Conservation (phyloP, 2,113 vertebrate species). For the Pituophis catenifer region DNA sequence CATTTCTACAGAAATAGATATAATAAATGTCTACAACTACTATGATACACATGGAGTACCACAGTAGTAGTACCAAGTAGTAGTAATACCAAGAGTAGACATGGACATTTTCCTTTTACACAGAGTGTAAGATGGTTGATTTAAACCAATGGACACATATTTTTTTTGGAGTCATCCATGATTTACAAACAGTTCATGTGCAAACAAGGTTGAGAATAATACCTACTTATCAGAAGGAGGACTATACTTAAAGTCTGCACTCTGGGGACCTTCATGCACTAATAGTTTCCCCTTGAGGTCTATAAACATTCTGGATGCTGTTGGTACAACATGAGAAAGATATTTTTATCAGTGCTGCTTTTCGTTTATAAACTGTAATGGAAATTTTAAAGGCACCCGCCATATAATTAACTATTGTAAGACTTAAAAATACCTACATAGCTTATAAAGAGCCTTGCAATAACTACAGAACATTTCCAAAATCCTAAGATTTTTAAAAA, state of each 20-base stretch:
- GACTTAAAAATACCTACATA: neutral
- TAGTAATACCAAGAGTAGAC: neutral
- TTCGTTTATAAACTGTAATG: no score
- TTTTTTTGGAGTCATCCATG: neutral
- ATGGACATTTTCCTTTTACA: neutral
- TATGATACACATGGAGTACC: neutral
- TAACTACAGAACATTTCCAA: neutral
- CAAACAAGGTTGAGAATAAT: neutral
- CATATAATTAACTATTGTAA: neutral
- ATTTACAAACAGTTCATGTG: neutral
- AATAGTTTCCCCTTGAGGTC: neutral
- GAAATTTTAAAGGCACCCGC: no score
- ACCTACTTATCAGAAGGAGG: neutral
- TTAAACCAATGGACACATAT: neutral
- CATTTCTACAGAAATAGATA: neutral
- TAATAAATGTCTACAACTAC: neutral
- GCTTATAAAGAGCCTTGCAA: neutral
- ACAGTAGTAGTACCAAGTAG: neutral
- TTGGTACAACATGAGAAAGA: no score
- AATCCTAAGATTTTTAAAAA: neutral
- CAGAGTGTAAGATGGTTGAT: neutral
- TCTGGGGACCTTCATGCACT: neutral
- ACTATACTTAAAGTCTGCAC: neutral
- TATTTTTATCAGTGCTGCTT: no score
- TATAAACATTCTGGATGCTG: no score